Conservation (phyloP, 1,140 invertebrate genomes). For the Macrotrachela quadricornifera region DNA sequence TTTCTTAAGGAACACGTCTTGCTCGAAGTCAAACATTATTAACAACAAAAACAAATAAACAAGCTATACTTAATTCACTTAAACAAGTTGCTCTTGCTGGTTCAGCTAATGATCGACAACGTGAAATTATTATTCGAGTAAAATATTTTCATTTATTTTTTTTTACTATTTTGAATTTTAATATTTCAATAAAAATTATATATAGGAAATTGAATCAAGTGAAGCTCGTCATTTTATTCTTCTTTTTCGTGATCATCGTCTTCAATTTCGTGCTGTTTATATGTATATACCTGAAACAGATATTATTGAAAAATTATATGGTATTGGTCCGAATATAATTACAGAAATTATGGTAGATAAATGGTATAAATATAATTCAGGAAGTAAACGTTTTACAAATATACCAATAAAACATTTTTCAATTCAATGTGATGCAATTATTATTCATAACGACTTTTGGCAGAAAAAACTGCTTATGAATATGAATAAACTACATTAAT, state of each 20-base stretch:
- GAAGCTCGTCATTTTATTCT: constrained; percentile 94
- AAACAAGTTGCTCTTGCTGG: constrained; percentile 7
- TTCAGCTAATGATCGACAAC: neutral
- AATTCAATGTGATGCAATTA: constrained; percentile 96
- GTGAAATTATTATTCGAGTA: constrained; percentile 4
- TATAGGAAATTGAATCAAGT: constrained; percentile 59
- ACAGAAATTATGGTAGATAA: constrained; percentile 94
- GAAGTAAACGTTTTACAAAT: constrained; percentile 85
- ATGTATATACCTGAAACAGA: constrained; percentile 78
- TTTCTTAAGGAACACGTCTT: too few relatives aligned
- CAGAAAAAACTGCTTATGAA: too few relatives aligned
- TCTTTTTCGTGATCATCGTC: constrained; percentile 85
- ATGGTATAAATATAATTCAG: constrained; percentile 99
- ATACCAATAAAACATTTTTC: constrained; percentile 88
- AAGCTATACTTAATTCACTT: constrained; percentile 3
- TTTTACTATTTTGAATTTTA: neutral
- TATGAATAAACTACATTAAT: too few relatives aligned
- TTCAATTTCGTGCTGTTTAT: constrained; percentile 89
- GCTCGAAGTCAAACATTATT: too few relatives aligned
- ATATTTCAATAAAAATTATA: neutral
- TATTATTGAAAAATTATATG: constrained; percentile 71
- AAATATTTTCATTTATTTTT: neutral
- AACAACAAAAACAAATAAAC: constrained; percentile 1
- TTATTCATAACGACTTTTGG: constrained; percentile 91
- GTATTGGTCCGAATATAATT: constrained; percentile 79